Base-by-base conservation (phyloP, 2,113 vertebrate genomes). In the Cyanistes caeruleus region DNA sequence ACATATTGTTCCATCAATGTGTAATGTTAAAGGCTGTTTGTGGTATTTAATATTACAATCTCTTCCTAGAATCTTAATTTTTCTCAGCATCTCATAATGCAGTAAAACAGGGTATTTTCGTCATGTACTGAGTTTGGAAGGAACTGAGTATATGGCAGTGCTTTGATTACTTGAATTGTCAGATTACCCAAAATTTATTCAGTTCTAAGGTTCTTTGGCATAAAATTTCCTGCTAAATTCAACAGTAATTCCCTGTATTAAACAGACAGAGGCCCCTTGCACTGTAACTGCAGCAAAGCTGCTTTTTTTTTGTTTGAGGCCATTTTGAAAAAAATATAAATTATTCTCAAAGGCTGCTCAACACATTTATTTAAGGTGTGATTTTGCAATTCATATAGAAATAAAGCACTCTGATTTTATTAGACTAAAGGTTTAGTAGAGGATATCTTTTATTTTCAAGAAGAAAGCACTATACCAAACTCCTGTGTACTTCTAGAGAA, bases 101-200 rank as follows among this genome's bases (percentile, higher is more conserved):
- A 65, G 58, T 95, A 79, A 89, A 97, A 23, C 53, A 77, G 39
- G 68, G 90, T 94, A 58, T 85, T 95, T 31, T 89, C 43, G 58
- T 82, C 51, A 28, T 88, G 39, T 81, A 80, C 84, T 91, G 43
- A 91, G 28, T 91, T 37, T 16, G n/a, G 87, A 96, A 97, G 72
- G 72, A 96, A n/a, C 17, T 22, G 12, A 84, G 4, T 70, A 7
- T 74, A 41, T 80, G 48, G 35, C 23, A 41, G 27, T 59, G 28
- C 43, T 74, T 77, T 87, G 79, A 88, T 89, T 91, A 67, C 70
- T 90, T 80, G 52, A 85, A 73, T 77, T 88, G 87, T 91, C 78
- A 88, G 83, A 91, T 90, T 95, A 88, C 48, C 70, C 75, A 31
- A 51, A 86, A 93, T 74, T 52, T 89, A 95, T 93, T 91, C 90